Percentiles rank a stretch among this genome's conserved stretches.
Evolutionary conservation across 1,140 invertebrate species (phyloP).

Genomic region (Helicoverpa armigera): DNA sequence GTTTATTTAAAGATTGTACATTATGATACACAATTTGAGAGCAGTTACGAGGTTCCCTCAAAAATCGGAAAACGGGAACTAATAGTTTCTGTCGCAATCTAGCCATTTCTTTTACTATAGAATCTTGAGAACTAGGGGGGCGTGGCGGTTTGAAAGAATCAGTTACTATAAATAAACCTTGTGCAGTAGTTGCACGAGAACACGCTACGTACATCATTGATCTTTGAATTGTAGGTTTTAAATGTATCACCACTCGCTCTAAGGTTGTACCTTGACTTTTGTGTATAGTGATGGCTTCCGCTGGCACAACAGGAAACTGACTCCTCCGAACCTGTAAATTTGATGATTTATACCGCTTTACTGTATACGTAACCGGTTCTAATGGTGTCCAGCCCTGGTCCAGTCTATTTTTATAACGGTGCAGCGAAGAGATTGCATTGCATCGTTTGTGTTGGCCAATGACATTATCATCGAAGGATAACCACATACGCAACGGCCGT

Average conservation of each 20-base stretch:
- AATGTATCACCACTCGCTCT: not conserved
- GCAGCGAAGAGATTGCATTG: not conserved
- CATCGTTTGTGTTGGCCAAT: not conserved
- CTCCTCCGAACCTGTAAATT: not conserved
- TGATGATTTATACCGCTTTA: constrained; percentile 7
- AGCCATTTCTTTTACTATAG: too few species aligned
- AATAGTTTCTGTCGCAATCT: too few species aligned
- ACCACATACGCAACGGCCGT: not conserved
- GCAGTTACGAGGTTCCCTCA: too few species aligned
- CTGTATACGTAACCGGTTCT: constrained; percentile 10
- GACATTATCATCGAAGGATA: not conserved
- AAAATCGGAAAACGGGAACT: too few species aligned
- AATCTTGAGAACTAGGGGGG: not conserved
- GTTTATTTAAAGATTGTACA: not conserved
- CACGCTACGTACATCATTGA: not conserved
- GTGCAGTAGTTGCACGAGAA: not conserved
- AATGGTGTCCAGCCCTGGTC: not conserved
- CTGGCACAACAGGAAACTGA: not conserved
- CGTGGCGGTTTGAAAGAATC: not conserved
- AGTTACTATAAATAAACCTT: constrained; percentile 2
- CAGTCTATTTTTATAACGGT: not conserved
- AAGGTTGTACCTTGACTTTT: not conserved
- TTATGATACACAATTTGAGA: not conserved
- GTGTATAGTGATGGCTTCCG: not conserved
- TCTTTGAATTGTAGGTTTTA: constrained; percentile 5